These are phyloP conservation scores for Grus americana DNA, from an alignment of 2,113 vertebrate species.

Conservation along the genomic window DNA sequence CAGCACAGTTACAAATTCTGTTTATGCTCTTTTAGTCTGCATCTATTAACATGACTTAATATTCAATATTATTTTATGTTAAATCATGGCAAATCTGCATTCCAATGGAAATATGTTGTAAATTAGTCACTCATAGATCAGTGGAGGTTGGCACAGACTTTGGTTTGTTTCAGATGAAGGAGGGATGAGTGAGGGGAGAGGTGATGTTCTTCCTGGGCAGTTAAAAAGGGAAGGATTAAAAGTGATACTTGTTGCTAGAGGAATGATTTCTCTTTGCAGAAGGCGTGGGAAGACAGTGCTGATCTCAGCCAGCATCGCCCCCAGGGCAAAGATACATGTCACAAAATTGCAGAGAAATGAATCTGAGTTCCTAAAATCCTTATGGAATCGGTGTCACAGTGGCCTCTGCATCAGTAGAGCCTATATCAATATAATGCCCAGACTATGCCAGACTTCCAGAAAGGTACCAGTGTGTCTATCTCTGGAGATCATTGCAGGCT, in stretches of 20 bases:
- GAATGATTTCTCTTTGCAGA: not conserved
- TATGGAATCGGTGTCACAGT: not conserved
- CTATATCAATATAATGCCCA: not conserved
- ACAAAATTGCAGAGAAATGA: not conserved
- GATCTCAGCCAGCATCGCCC: not conserved
- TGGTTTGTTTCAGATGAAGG: not conserved
- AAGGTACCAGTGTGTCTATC: not conserved
- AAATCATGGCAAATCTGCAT: not conserved
- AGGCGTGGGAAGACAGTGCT: not conserved
- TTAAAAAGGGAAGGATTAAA: not conserved
- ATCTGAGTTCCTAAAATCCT: not conserved
- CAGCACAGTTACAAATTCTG: not conserved
- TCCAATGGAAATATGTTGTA: not conserved
- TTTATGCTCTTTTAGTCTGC: not conserved
- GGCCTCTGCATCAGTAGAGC: not conserved
- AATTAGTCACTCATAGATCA: not conserved
- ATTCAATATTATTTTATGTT: slow-evolving; percentile 24
- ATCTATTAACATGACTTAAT: not conserved
- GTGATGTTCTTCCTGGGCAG: not conserved
- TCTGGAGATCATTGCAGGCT: not conserved
- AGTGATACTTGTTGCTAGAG: not conserved
- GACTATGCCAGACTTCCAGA: not conserved
- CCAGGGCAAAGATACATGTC: not conserved
- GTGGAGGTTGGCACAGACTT: not conserved
- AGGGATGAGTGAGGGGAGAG: not conserved